phyloP scores from a whole-genome alignment of 2,113 vertebrate species.

The Meriones unguiculatus region DNA sequence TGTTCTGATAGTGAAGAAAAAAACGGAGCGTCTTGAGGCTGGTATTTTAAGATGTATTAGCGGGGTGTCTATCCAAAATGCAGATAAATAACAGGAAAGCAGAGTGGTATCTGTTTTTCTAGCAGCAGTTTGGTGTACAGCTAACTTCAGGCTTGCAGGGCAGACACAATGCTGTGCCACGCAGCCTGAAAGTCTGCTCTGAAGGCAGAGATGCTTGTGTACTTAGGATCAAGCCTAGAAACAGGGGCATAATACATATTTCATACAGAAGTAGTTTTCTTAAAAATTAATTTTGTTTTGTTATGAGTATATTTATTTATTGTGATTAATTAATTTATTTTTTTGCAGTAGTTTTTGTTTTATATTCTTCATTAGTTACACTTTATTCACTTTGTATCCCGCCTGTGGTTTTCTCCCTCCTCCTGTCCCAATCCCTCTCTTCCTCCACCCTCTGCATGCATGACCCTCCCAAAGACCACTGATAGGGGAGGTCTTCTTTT shows the following conservation, averaged over 20 bases:
- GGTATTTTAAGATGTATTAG: conserved; percentile 46
- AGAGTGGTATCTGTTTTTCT: conserved; percentile 38
- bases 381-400: too few species aligned
- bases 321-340: too few species aligned
- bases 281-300: too few species aligned
- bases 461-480: too few species aligned
- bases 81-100: neutral
- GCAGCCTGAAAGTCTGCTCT: conserved; percentile 61
- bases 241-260: conserved; percentile 34
- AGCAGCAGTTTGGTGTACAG: neutral
- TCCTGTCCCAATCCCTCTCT: too few species aligned
- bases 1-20: conserved; percentile 67
- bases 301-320: too few species aligned
- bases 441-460: too few species aligned
- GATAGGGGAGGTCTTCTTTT: too few species aligned
- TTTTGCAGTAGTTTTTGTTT: too few species aligned
- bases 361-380: too few species aligned
- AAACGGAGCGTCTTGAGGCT: neutral
- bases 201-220: conserved; percentile 73
- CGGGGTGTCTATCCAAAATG: neutral
- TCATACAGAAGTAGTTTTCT: conserved; percentile 74
- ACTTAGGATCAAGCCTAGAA: conserved; percentile 45
- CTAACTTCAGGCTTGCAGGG: conserved; percentile 16
- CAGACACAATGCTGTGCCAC: conserved; percentile 51
- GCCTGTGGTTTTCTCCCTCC: too few species aligned